A percentile compares a stretch with the other conserved stretches of the same genome.
phyloP scores from a whole-genome alignment of 2,888 invertebrate genomes.

The Rhorus exstirpatorius region DNA sequence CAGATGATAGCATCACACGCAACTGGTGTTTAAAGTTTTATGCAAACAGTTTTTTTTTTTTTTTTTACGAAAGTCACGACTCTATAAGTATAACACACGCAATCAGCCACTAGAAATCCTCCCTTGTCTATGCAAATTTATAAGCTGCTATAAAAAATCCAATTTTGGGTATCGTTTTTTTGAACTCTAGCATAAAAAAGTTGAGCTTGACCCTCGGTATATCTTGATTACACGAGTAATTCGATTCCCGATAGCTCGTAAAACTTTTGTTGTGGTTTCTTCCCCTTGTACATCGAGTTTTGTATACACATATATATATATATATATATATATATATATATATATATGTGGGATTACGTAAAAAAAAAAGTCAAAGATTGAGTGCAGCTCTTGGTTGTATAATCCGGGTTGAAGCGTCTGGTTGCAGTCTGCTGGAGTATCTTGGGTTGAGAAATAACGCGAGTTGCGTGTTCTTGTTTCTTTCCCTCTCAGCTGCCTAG shows the following conservation, averaged over 20 bases:
- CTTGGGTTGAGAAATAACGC: constrained; percentile 18
- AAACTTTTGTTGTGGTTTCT: constrained; percentile 11
- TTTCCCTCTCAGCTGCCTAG: constrained; percentile 12
- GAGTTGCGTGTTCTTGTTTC: constrained; percentile 16
- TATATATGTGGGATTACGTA: too few species aligned
- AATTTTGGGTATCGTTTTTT: too few species aligned
- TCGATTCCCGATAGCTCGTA: constrained; percentile 27
- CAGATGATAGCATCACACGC: too few species aligned
- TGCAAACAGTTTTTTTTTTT: too few species aligned
- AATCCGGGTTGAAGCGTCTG: constrained; percentile 50
- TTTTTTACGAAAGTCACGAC: too few species aligned
- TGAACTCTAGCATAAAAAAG: too few species aligned
- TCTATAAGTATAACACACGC: too few species aligned
- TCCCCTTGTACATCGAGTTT: constrained; percentile 6
- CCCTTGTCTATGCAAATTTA: too few species aligned
- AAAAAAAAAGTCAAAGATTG: constrained; percentile 37
- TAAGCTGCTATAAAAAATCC: too few species aligned
- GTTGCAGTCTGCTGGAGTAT: constrained; percentile 28
- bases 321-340: not conserved
- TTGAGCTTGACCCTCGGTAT: not conserved
- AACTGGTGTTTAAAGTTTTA: too few species aligned
- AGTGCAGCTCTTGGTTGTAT: constrained; percentile 44
- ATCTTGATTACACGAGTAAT: constrained; percentile 19
- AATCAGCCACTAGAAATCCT: too few species aligned
- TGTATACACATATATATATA: not conserved